Percentiles rank a stretch among this genome's conserved stretches.
Conservation (phyloP, 2,888 invertebrate genomes). For the Metallyticus violacea region DNA sequence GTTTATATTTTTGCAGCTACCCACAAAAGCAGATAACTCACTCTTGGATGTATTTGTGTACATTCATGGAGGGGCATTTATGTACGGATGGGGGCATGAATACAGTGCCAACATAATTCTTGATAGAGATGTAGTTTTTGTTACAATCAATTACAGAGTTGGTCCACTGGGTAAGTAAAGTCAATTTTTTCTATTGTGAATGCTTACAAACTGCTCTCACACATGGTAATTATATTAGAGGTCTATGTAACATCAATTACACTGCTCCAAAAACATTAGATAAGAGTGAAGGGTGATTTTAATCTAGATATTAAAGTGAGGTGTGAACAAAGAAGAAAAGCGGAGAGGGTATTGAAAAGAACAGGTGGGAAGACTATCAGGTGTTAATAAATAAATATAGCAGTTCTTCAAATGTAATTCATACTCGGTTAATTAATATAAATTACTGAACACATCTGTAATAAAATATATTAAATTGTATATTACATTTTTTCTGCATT, state of each 20-base stretch:
- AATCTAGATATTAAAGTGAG: neutral
- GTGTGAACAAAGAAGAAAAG: too few relatives aligned
- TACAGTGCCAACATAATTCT: constrained; percentile 49
- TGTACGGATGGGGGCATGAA: constrained; percentile 57
- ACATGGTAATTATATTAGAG: neutral
- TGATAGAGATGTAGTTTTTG: constrained; percentile 23
- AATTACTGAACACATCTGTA: too few relatives aligned
- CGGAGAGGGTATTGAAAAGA: too few relatives aligned
- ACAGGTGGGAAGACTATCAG: too few relatives aligned
- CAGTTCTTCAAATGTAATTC: too few relatives aligned
- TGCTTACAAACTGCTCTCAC: neutral
- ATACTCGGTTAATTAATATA: too few relatives aligned
- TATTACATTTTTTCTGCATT: too few relatives aligned
- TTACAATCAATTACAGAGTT: constrained; percentile 27
- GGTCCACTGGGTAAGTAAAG: constrained; percentile 22
- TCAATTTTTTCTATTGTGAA: too few relatives aligned
- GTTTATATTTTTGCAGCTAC: constrained; percentile 24
- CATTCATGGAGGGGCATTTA: constrained; percentile 70
- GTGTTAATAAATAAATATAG: too few relatives aligned
- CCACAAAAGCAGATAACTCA: constrained; percentile 41
- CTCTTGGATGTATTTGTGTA: constrained; percentile 60
- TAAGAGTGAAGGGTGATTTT: too few relatives aligned
- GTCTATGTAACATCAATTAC: neutral
- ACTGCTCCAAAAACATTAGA: neutral
- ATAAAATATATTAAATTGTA: too few relatives aligned